phyloP scores from a whole-genome alignment of 2,113 vertebrate genomes.

The Plectropomus leopardus region DNA sequence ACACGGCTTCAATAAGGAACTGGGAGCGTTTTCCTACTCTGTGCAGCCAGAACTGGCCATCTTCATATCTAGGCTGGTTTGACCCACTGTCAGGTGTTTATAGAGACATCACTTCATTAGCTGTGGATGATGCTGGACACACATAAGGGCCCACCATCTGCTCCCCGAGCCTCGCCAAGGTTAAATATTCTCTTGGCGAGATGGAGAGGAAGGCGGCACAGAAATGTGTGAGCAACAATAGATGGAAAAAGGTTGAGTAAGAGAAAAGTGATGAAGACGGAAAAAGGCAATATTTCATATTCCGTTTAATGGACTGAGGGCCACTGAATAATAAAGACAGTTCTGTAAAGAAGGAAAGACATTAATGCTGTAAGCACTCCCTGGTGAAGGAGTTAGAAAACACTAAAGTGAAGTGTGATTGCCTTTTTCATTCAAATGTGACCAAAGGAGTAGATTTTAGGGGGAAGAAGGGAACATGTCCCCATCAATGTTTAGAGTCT shows the following conservation, averaged over 20 bases:
- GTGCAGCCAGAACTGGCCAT: conserved; percentile 49
- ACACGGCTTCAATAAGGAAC: conserved; percentile 40
- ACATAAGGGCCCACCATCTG: conserved; percentile 84
- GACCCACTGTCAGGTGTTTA: conserved; percentile 84
- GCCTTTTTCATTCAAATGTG: conserved; percentile 35
- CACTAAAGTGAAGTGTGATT: conserved; percentile 1
- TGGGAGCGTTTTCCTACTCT: conserved; percentile 50
- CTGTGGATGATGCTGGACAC: conserved; percentile 72
- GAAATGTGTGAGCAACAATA: conserved; percentile 55
- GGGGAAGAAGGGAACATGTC: too few species aligned
- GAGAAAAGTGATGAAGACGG: conserved; percentile 9
- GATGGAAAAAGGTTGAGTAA: conserved; percentile 30
- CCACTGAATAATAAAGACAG: conserved; percentile 30
- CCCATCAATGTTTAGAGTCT: too few species aligned
- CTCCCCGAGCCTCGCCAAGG: conserved; percentile 78
- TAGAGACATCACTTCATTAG: conserved; percentile 85
- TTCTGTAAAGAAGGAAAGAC: conserved; percentile 1
- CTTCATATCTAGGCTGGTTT: conserved; percentile 61
- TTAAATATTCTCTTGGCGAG: conserved; percentile 74
- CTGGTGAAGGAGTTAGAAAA: conserved; percentile 12
- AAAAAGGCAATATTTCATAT: conserved; percentile 24
- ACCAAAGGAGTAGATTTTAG: too few species aligned
- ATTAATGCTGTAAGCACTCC: not conserved
- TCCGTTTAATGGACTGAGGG: conserved; percentile 26
- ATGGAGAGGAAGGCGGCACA: conserved; percentile 31